phyloP scores from a whole-genome alignment of 2,888 invertebrate species.

The Callyntrura sp. region DNA sequence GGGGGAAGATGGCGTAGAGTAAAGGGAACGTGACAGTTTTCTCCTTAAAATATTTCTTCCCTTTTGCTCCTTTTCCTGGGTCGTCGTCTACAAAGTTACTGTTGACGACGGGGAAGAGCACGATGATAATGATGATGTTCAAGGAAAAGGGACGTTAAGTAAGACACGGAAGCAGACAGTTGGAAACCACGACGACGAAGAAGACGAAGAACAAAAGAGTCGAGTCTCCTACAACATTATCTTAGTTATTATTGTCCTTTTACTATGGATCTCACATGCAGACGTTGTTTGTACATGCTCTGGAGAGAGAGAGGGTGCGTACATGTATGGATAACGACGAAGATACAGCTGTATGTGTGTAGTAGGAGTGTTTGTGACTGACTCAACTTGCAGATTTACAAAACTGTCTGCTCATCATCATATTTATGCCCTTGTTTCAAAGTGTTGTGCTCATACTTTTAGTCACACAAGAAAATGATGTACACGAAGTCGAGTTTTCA shows the following conservation, averaged over 20 bases:
- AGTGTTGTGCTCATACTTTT: not conserved
- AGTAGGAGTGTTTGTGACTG: not conserved
- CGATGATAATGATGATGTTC: slow-evolving; percentile 56
- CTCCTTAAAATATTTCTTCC: not conserved
- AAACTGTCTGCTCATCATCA: not conserved
- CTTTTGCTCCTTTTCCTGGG: slow-evolving; percentile 7
- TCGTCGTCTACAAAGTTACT: not conserved
- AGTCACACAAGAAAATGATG: too few relatives aligned
- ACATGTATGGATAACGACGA: not conserved
- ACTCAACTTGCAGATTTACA: too few relatives aligned
- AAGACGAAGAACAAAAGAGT: slow-evolving; percentile 73
- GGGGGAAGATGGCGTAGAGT: not conserved
- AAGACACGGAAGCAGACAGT: slow-evolving; percentile 72
- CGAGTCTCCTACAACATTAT: slow-evolving; percentile 27
- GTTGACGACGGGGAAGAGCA: not conserved
- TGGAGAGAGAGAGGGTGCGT: not conserved
- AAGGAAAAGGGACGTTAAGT: slow-evolving; percentile 55
- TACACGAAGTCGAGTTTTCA: not conserved
- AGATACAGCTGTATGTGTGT: not conserved
- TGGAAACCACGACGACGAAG: slow-evolving; percentile 69
- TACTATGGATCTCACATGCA: not conserved
- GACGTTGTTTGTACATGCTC: not conserved
- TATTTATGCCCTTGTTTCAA: slow-evolving; percentile 3
- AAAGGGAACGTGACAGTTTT: slow-evolving; percentile 22
- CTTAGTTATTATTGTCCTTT: not conserved